Evolutionary conservation across 1,140 invertebrate genomes (phyloP), one percentile per base, ranked within the genome.

Genomic region (Dysdera silvatica): DNA sequence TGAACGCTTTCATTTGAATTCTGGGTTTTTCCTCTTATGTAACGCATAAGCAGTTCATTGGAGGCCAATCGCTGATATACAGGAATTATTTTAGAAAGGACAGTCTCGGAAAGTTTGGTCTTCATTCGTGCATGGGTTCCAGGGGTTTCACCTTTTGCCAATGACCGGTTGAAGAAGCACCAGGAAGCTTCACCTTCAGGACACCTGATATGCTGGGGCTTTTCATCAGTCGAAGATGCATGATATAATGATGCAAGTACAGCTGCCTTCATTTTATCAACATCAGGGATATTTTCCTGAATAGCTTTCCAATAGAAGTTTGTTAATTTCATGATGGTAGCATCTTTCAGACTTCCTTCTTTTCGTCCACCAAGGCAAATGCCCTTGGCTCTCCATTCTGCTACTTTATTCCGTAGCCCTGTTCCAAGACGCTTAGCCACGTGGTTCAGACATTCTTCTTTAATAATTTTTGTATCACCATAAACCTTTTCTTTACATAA

Each of bases 1-100:
- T 58, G 56, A 20, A 58, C 24, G 26, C 43, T 58, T 26, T 54
- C 33, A 8, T 40, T 54, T 3, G 32, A 18, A 40, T 54, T 54
- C 33, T 40, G 52, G 2, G 2, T 54, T 3, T 45, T 45, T 7
- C 8, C 43, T 7, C 7, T n/a, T n/a, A 20, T 45, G 43, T 20
- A 45, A 7, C 43, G 43, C 43, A n/a, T 18, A n/a, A 45, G 23
- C 14, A 45, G 43, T 12, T 45, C 43, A 7, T 45, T 20, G 18
- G 14, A 45, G 7, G 43, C 43, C 14, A 45, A 20, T 14, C 43
- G 43, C 23, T 45, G 43, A 18, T 45, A 45, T 20, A 45, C 43
- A 20, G 43, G 43, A 7, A 45, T 14, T n/a, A 45, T 45, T 45
- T 45, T 45, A 18, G 43, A 8, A 45, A 45, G 43, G 23, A 45